phyloP scores from a whole-genome alignment of 2,797 vertebrate genomes.

The Artibeus lituratus region DNA sequence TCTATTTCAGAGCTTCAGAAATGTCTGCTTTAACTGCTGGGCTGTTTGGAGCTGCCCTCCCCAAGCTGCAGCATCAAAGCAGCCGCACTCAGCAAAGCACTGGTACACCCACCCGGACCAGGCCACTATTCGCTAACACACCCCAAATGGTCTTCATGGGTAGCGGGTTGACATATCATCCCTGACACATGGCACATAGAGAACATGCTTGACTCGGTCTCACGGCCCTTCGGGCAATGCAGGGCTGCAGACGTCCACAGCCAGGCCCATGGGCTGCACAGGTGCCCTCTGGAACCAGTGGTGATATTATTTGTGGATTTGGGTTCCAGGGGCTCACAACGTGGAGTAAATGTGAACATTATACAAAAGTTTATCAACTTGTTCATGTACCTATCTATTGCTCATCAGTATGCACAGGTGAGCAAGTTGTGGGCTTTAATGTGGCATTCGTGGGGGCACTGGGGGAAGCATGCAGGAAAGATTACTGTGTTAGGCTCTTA shows the following conservation, averaged over 20 bases:
- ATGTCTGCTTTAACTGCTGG: neutral
- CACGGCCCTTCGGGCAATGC: constrained; percentile 48
- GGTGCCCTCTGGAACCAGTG: constrained; percentile 7
- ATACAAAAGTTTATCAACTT: neutral
- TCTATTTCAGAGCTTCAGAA: neutral
- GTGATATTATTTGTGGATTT: constrained; percentile 1
- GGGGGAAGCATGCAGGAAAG: neutral
- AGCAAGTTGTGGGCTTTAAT: neutral
- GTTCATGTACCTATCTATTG: neutral
- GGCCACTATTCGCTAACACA: constrained; percentile 58
- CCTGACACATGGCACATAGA: constrained; percentile 79
- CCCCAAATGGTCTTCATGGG: constrained; percentile 73
- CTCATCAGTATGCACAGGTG: accelerated
- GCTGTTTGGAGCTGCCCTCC: neutral
- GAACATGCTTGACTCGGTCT: constrained; percentile 78
- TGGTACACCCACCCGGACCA: constrained; percentile 12
- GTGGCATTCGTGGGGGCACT: neutral
- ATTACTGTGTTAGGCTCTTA: too few relatives aligned
- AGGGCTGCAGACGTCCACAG: constrained; percentile 33
- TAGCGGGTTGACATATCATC: constrained; percentile 78
- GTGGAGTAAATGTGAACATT: neutral
- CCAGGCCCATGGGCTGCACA: constrained; percentile 22
- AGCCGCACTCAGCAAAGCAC: constrained; percentile 38
- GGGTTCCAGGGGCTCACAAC: neutral
- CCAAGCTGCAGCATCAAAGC: neutral